A percentile compares a stretch with the other conserved stretches of the same genome.
phyloP scores from a whole-genome alignment of 92 coral and sea anemone genomes.

The Epizoanthus illoricatus region DNA sequence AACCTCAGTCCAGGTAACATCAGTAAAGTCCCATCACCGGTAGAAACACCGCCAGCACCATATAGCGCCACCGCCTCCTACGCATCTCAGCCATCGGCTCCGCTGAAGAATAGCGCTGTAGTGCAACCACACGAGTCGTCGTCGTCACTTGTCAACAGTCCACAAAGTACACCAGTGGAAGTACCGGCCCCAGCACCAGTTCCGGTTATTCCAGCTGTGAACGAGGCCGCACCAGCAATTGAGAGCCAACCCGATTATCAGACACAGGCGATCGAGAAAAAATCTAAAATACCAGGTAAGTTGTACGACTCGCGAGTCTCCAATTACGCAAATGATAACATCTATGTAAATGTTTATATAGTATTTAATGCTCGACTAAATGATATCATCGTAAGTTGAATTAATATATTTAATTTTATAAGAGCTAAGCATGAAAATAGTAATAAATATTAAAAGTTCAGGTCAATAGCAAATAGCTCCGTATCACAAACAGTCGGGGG shows the following conservation, averaged over 20 bases:
- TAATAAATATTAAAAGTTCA: no score
- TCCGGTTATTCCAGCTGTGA: not conserved
- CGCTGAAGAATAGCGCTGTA: not conserved
- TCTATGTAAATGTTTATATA: no score
- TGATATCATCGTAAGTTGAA: no score
- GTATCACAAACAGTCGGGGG: no score
- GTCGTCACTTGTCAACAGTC: not conserved
- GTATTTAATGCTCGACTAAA: no score
- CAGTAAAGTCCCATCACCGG: not conserved
- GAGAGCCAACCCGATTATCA: not conserved
- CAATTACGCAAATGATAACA: not conserved
- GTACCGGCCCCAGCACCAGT: constrained; percentile 1
- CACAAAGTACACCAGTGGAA: not conserved
- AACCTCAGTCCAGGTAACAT: not conserved
- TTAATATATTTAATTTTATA: no score
- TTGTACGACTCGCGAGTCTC: not conserved
- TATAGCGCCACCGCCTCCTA: constrained; percentile 8
- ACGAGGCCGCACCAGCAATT: not conserved
- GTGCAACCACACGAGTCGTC: not conserved
- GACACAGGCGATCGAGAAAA: constrained; percentile 3
- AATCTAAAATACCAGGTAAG: constrained; percentile 35
- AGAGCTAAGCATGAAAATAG: no score
- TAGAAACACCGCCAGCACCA: constrained; percentile 11
- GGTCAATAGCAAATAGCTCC: no score
- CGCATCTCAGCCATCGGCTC: not conserved